Conservation (phyloP, 1,140 invertebrate genomes). For the Temnothorax nylanderi region DNA sequence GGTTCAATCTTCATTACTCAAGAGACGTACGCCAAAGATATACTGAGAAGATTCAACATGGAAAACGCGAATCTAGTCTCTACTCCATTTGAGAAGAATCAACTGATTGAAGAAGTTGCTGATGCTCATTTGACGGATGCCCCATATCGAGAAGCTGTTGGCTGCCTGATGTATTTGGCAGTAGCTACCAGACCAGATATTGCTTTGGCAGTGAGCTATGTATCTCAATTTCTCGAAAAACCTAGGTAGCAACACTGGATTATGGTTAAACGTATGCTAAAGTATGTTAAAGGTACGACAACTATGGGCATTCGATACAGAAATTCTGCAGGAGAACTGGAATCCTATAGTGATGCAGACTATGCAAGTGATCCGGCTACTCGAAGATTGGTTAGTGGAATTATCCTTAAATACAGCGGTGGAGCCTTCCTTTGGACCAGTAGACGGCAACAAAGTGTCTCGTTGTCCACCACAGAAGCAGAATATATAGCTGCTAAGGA, state of each 20-base stretch:
- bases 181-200: background rate
- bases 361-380: background rate
- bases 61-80: background rate
- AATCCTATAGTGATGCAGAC: background rate
- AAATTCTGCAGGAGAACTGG: background rate
- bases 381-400: background rate
- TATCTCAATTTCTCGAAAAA: background rate
- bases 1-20: background rate
- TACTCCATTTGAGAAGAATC: background rate
- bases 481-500: background rate
- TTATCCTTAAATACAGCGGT: background rate
- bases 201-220: background rate
- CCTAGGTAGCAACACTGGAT: background rate
- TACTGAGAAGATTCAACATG: background rate
- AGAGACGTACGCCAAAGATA: background rate
- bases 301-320: no score
- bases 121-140: background rate
- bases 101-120: background rate
- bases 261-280: background rate
- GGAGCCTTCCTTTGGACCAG: background rate
- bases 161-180: background rate
- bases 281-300: no score
- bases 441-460: background rate
- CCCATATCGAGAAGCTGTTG: background rate
- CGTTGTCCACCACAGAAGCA: background rate